Percentiles rank a stretch among this genome's conserved stretches.
These are phyloP conservation scores for Dreissena rostriformis DNA, from an alignment of 1,140 invertebrate species.

Conservation along the genomic window DNA sequence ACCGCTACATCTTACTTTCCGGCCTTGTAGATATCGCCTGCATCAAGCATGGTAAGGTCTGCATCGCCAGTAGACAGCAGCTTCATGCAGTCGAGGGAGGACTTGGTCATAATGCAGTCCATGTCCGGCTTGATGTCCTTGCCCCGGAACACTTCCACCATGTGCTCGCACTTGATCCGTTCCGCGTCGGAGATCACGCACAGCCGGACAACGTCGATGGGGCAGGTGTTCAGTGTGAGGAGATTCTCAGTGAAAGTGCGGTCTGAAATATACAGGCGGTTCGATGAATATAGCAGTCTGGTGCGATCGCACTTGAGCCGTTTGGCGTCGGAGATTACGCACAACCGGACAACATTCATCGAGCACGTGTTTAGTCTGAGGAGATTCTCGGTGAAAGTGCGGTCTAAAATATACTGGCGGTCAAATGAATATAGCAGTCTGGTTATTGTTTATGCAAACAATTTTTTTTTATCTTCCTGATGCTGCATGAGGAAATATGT, in stretches of 20 bases:
- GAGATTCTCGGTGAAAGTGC: conserved; percentile 67
- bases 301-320: conserved; percentile 95
- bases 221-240: conserved; percentile 75
- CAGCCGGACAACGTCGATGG: conserved; percentile 72
- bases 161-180: conserved; percentile 95
- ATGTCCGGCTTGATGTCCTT: conserved; percentile 92
- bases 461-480: no score
- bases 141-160: conserved; percentile 93
- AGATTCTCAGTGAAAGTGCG: conserved; percentile 67
- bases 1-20: conserved; percentile 73
- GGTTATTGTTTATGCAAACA: background rate
- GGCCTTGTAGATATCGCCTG: conserved; percentile 80
- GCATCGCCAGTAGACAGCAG: conserved; percentile 86
- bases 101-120: conserved; percentile 91
- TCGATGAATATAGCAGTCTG: no score
- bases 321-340: conserved; percentile 95
- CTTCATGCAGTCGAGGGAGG: conserved; percentile 95
- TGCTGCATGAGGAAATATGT: no score
- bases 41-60: conserved; percentile 80
- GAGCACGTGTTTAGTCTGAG: conserved; percentile 76
- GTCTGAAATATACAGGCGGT: conserved; percentile 59
- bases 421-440: background rate
- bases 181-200: conserved; percentile 96
- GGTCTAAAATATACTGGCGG: conserved; percentile 67
- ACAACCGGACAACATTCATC: conserved; percentile 81